Base-by-base conservation (phyloP, 1,140 invertebrate genomes). In the Pseudomyrmex cubaensis region DNA sequence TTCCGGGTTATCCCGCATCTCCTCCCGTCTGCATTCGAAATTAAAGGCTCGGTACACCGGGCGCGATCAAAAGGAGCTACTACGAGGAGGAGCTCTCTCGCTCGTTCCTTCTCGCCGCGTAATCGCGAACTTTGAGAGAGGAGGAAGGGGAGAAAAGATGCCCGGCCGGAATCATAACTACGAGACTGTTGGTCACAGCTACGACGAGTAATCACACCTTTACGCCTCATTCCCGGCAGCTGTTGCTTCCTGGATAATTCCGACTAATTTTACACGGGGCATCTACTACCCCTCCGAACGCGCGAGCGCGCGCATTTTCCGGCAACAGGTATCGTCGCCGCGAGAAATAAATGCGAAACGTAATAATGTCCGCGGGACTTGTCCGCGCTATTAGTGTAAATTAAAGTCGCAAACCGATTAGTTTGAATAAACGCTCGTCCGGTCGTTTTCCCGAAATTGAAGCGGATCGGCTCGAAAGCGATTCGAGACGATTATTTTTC, bases 391-490 rank as follows among this genome's bases (percentile, higher is more conserved):
- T 80, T 80, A 80, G 64, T 61, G 59, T 70, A 13, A 80, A 80
- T 80, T 70, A 80, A 70, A 80, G 66, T 70, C 20, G 66, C 76
- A 59, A 80, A 78, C 54, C 64, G 76, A 80, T 80, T 80, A 80
- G 70, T 80, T 80, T 50, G 44, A 72, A 80, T 48, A 72, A 35
- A 7, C 7, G 35, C 35, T 35, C 8, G 22, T 35, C 66, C 15
- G 56, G 44, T 59, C 20, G 25, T 57, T 50, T 70, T 10, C 15
- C 64, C 25, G 63, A 22, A 22, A 35, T 35, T 22, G 17, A 50
- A 77, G 56, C 76, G 54, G 17, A 80, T 70, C 59, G 76, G 35
- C 59, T 12, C 20, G 61, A 52, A 63, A 76, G 25, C 25, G 25
- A 1, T 7, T 10, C 20, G 74, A 76, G 17, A 20, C 66, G 66